Evolutionary conservation across 2,113 vertebrate genomes (phyloP).

Genomic region (Ivindomyrus marchei): DNA sequence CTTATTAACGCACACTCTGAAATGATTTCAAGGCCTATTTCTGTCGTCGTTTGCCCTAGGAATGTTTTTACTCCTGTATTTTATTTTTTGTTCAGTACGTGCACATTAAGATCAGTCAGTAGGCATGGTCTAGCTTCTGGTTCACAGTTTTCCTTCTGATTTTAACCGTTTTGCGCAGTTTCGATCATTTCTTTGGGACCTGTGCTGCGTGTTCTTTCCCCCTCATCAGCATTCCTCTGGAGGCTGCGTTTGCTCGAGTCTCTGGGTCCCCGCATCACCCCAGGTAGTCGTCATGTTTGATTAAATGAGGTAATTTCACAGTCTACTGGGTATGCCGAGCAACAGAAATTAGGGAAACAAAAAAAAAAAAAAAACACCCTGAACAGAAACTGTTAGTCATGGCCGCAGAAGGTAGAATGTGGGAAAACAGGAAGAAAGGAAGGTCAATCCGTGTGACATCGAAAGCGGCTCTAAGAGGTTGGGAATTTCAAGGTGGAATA

Average conservation of each 20-base stretch:
- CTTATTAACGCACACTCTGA: neutral
- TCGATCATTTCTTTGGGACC: neutral
- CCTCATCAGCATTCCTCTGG: neutral
- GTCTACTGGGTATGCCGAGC: constrained; percentile 20
- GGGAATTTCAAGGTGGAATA: neutral
- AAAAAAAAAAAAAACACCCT: neutral
- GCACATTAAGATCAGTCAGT: neutral
- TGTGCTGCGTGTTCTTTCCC: neutral
- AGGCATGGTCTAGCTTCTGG: neutral
- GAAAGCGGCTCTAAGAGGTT: neutral
- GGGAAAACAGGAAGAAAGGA: neutral
- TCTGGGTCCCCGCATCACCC: neutral
- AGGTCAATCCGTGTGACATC: neutral
- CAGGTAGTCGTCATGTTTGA: constrained; percentile 24
- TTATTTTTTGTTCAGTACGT: neutral
- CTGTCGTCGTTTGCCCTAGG: neutral
- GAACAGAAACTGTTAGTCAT: neutral
- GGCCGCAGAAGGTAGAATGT: neutral
- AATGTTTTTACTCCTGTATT: neutral
- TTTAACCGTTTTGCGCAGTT: neutral
- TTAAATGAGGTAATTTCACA: constrained; percentile 27
- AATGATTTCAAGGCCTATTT: neutral
- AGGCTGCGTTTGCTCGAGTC: neutral
- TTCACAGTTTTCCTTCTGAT: neutral
- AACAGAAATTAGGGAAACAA: neutral